Evolutionary conservation across 2,113 vertebrate genomes (phyloP), one percentile per base, ranked within the genome.

Genomic region (Marmota monax): DNA sequence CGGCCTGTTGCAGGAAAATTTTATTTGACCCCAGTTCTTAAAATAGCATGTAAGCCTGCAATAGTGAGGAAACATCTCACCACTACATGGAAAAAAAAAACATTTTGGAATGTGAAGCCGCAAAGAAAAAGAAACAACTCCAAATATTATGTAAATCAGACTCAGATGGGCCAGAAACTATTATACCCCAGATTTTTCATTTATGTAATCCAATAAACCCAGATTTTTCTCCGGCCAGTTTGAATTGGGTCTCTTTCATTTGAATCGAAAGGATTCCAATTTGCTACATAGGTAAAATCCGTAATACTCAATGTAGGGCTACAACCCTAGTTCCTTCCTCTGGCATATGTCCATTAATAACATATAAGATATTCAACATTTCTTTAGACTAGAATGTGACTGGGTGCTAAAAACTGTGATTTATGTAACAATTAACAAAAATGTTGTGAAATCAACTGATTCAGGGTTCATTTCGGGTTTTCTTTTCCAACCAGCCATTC

Each of bases 121-220:
- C 6, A 85, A 20, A 85, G 80, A 94, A 96, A 23, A 70, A 95
- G 70, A 96, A 82, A 90, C 12, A 89, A 89, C 39, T 92, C 63
- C 65, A 94, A 87, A 80, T 61, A 93, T 95, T 94, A 96, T 5
- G 7, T 48, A 94, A 90, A 12, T n/a, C 53, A 65, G 67, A 92
- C 77, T 94, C 80, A 39, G 37, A 92, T 13, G 16, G 37, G 51
- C 51, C 37, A 8, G 37, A 93, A 92, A 53, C 45, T 76, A 79
- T 56, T 29, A 90, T 3, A 74, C 51, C 8, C 17, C 65, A 73
- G 39, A 29, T 73, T 90, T 95, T 74, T 42, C 86, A 97, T 53
- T 97, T 73, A 94, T 1, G 1, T 63, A 90, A 96, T 13, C 32
- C 42, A 65, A 92, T 34, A 85, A 79, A 84, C 61, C 7, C 34